phyloP scores from a whole-genome alignment of 1,140 invertebrate genomes.

The Mya arenaria region DNA sequence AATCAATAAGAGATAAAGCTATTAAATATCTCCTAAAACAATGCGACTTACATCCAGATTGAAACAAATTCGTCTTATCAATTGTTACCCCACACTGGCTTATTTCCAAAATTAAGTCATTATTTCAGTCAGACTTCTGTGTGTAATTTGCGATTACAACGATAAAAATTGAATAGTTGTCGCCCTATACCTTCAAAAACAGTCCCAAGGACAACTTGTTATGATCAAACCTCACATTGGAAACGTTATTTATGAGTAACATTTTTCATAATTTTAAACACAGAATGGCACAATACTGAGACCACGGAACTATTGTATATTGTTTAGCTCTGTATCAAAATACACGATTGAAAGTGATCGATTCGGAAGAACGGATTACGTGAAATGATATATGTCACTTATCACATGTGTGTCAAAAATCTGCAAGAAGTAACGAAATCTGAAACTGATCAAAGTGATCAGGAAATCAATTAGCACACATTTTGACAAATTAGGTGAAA shows the following conservation, averaged over 20 bases:
- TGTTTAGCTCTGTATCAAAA: not conserved
- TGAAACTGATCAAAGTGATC: not conserved
- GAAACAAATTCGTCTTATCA: no score
- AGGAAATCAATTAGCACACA: not conserved
- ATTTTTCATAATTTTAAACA: not conserved
- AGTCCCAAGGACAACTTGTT: conserved; percentile 37
- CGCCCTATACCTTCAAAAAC: conserved; percentile 27
- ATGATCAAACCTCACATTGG: not conserved
- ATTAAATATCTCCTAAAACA: no score
- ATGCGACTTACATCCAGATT: no score
- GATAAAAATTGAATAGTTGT: not conserved
- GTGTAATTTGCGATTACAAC: not conserved
- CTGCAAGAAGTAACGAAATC: not conserved
- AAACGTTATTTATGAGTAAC: not conserved
- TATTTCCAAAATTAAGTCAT: conserved; percentile 18
- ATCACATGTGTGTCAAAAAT: not conserved
- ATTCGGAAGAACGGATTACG: not conserved
- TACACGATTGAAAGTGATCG: not conserved
- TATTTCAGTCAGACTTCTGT: not conserved
- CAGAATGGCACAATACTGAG: not conserved
- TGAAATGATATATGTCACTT: not conserved
- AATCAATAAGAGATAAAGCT: no score
- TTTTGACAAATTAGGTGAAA: not conserved
- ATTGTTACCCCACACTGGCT: conserved; percentile 4
- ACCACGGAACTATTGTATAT: not conserved